phyloP scores from a whole-genome alignment of 2,797 vertebrate species.

The Margarornis squamiger region DNA sequence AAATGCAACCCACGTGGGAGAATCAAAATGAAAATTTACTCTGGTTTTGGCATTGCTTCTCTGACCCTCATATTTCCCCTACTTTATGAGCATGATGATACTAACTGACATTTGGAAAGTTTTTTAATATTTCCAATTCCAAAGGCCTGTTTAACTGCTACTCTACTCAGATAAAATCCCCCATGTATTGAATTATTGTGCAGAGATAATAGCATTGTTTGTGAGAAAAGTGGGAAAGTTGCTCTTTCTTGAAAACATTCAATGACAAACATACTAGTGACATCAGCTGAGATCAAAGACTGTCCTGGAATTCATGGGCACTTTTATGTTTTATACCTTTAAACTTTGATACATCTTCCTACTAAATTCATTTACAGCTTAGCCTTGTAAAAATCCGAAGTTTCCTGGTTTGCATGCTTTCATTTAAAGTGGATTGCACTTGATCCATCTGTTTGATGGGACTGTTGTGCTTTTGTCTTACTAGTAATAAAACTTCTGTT shows the following conservation, averaged over 20 bases:
- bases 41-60: background rate
- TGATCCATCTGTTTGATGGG: background rate
- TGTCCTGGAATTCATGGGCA: background rate
- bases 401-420: background rate
- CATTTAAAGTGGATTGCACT: background rate
- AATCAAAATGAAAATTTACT: background rate
- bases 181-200: fast-evolving
- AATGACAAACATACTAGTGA: background rate
- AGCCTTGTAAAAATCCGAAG: background rate
- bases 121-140: background rate
- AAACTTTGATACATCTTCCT: background rate
- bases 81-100: background rate
- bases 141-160: background rate
- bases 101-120: background rate
- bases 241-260: background rate
- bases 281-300: background rate
- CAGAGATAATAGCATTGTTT: background rate
- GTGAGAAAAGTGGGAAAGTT: background rate
- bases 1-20: background rate
- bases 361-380: background rate
- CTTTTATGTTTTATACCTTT: background rate
- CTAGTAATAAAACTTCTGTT: background rate
- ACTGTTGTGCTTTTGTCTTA: background rate
- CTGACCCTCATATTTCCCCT: background rate
- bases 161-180: background rate